Percentiles rank a stretch among this genome's conserved stretches.
Evolutionary conservation across 2,113 vertebrate species (phyloP).

Genomic region (Alectura lathami): DNA sequence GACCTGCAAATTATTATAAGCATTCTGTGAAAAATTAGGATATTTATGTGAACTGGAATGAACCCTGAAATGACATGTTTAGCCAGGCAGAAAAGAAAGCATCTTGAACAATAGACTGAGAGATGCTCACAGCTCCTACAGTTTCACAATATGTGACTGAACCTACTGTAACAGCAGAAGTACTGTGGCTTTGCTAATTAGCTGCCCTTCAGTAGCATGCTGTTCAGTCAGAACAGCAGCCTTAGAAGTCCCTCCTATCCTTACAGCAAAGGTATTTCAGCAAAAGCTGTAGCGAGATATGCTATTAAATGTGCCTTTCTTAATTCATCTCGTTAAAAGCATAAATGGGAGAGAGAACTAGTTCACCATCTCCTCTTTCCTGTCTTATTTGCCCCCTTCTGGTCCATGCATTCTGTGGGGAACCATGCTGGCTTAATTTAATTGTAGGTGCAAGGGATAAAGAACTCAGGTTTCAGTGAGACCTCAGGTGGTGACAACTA

Average conservation of each 20-base stretch:
- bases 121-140: not conserved
- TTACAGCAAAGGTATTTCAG: not conserved
- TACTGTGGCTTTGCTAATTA: not conserved
- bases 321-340: not conserved
- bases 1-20: not conserved
- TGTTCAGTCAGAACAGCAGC: not conserved
- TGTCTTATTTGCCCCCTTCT: not conserved
- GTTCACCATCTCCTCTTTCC: not conserved
- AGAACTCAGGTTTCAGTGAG: not conserved
- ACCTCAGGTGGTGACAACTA: not conserved
- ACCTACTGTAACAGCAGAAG: not conserved
- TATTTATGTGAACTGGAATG: not conserved
- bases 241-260: not conserved
- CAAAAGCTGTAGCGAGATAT: not conserved
- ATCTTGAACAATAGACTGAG: not conserved
- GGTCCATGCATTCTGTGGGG: not conserved
- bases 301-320: not conserved
- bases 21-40: not conserved
- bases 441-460: not conserved
- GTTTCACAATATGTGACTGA: not conserved
- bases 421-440: not conserved
- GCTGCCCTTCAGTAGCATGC: not conserved
- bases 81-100: not conserved
- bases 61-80: not conserved
- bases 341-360: not conserved